Base-by-base conservation (phyloP, 2,888 invertebrate species). In the Meandrusa payeni region DNA sequence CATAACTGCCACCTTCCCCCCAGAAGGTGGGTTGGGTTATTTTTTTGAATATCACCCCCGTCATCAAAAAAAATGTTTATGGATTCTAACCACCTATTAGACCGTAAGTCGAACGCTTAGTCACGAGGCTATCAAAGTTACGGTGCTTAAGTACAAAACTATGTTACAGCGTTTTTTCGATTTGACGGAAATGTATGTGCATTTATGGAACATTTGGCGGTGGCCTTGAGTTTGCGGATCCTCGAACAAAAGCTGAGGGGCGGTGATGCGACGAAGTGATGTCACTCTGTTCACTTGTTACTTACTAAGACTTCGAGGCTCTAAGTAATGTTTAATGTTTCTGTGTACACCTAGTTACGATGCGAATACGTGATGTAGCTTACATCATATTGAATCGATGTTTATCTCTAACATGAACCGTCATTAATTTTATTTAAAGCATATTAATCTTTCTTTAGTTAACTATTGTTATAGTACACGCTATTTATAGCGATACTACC, bases 211-310 rank as follows among this genome's bases (percentile, higher is more conserved):
- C 32, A 32, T 38, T 39, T 7, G 13, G 15, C 19, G 19, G 27
- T 23, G 38, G 32, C 44, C 44, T 44, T 44, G 44, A 19, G 11
- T 5, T 20, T 22, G 33, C 33, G 38, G 38, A 44, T 38, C 27
- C 15, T 27, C 26, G 44, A 37, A 48, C 49, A 50, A 42, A 51
- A 51, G 48, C 42, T 50, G 48, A 27, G 38, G 41, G 47, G 23
- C 38, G 40, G 32, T 51, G 48, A 47, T 48, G 50, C 50, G 53
- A 54, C 50, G 7, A 27, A 32, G 44, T 59, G 59, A 59, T 57
- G 59, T 57, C 59, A 59, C 53, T 44, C 40, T 46, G 36, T 38
- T 46, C 46, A 46, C 48, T 51, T 44, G 44, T 44, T 28, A 46
- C 41, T 41, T 43, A 46, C 28, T 46, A 13, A 37, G 27, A 40